phyloP scores from a whole-genome alignment of 2,113 vertebrate species.

The Anser brachyrhynchus region DNA sequence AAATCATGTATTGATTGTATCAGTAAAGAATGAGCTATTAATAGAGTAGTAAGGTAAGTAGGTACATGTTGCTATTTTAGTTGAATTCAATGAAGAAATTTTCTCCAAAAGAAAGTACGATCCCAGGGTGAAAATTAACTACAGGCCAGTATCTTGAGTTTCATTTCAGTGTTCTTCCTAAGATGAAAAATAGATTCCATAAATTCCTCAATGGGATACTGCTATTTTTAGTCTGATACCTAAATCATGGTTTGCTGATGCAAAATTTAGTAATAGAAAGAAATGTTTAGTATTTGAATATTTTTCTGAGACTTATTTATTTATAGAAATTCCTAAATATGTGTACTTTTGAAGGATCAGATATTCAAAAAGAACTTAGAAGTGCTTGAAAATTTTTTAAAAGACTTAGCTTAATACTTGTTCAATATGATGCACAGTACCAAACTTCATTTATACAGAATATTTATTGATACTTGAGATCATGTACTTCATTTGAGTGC shows the following conservation, averaged over 20 bases:
- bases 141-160: slow-evolving; percentile 41
- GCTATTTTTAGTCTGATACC: slow-evolving; percentile 54
- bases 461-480: neutral
- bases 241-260: neutral
- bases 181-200: slow-evolving; percentile 53
- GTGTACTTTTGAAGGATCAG: neutral
- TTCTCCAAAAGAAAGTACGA: slow-evolving; percentile 44
- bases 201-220: slow-evolving; percentile 20
- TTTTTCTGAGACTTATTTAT: neutral
- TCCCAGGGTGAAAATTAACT: slow-evolving; percentile 58
- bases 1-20: slow-evolving; percentile 31
- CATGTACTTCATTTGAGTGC: neutral
- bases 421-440: neutral
- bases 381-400: neutral
- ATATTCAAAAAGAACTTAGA: neutral
- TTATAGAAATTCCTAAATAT: neutral
- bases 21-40: slow-evolving; percentile 45
- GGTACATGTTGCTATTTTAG: neutral
- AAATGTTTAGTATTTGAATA: neutral
- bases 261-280: neutral
- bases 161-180: neutral
- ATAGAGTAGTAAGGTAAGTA: slow-evolving; percentile 11
- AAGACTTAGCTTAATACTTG: neutral
- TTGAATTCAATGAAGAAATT: slow-evolving; percentile 51
- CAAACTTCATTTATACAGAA: slow-evolving; percentile 2